Conservation (phyloP, 2,888 invertebrate genomes). For the Euclidia mi region DNA sequence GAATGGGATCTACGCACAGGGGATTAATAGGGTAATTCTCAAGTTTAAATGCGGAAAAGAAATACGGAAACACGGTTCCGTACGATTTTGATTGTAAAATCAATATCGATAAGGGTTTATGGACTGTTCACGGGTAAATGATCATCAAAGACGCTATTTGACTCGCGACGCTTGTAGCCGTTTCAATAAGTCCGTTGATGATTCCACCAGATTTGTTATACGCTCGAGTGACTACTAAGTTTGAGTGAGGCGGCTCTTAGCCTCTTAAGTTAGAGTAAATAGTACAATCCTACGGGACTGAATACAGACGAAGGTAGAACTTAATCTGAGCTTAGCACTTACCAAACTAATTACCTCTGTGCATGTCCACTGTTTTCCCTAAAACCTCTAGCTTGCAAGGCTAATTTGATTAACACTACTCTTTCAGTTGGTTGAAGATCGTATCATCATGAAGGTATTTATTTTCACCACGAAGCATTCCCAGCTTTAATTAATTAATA, state of each 20-base stretch:
- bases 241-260: conserved; percentile 1
- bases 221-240: conserved; percentile 7
- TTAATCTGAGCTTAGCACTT: conserved; percentile 6
- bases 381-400: background rate
- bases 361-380: conserved; percentile 1
- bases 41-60: conserved; percentile 63
- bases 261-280: conserved; percentile 1
- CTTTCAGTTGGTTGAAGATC: background rate
- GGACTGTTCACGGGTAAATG: conserved; percentile 32
- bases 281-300: conserved; percentile 3
- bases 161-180: conserved; percentile 12
- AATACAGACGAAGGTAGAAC: conserved; percentile 10
- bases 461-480: too few species aligned
- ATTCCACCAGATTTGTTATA: conserved; percentile 11
- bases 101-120: conserved; percentile 47
- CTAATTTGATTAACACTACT: background rate
- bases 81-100: conserved; percentile 60
- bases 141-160: conserved; percentile 26
- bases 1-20: conserved; percentile 69
- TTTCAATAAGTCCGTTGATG: conserved; percentile 31
- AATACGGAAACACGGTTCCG: conserved; percentile 55
- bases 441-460: too few species aligned
- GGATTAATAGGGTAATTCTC: conserved; percentile 74
- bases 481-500: too few species aligned
- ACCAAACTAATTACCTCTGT: conserved; percentile 10